Evolutionary conservation across 2,888 invertebrate species (phyloP), one percentile per base, ranked within the genome.

Genomic region (Rapana venosa): DNA sequence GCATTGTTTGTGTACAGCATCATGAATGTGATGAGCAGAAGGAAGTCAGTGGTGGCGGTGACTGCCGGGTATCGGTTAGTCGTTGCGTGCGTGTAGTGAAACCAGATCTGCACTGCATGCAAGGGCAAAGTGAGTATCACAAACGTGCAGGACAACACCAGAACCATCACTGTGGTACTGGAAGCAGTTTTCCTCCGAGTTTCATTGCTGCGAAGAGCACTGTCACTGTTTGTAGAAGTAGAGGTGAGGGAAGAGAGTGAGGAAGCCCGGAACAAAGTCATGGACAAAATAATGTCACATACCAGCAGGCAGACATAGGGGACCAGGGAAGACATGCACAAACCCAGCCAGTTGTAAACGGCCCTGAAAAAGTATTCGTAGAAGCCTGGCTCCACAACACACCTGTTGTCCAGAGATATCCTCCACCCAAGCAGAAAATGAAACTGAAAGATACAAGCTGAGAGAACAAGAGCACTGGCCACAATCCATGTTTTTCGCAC

Each of bases 1-100:
- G 74, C 74, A 74, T 11, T 74, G 74, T 74, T 74, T 11, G 74
- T 74, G 87, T 87, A 87, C 36, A 32, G 35, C 70, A 87, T 17
- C 6, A 87, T 5, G 56, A 15, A 35, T 35, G 87, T 61, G 8
- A 87, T 35, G 17, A 22, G 15, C 5, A 22, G 61, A 2, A 35
- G 20, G n/a, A 87, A 61, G 8, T 47, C 47, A 47, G 47, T 47
- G 47, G 61, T 35, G 81, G 88, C 32, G 22, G 61, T 84, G 32
- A 58, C 22, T 70, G 86, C 74, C 61, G 47, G 47, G 47, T 47
- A 47, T 47, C 8, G 47, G 47, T 47, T 47, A 47, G 47, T 47
- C 47, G 47, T 47, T 8, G 47, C 47, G 47, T 47, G 47, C 47
- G 47, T 47, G 47, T 47, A 47, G 47, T 47, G 47, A 47, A 47